Conservation (phyloP, 2,113 vertebrate species). For the Gallinago jamesoni region DNA sequence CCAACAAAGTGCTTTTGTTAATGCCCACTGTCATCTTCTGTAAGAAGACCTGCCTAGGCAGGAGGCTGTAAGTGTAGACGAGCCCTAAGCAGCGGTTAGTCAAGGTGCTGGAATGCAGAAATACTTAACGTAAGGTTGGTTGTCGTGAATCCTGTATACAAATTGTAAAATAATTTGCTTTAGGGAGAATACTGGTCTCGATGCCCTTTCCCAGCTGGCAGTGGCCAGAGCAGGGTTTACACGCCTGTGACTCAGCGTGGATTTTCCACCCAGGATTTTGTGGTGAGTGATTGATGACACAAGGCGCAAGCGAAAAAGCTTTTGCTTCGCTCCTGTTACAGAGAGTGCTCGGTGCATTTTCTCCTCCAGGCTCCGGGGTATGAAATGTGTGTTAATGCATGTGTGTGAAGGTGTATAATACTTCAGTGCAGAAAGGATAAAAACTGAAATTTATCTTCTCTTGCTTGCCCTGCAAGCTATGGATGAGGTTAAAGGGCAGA, state of each 20-base stretch:
- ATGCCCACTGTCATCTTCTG: rapidly evolving
- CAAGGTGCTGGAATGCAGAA: neutral
- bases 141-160: neutral
- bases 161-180: neutral
- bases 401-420: neutral
- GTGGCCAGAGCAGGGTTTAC: neutral
- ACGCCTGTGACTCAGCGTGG: neutral
- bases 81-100: neutral
- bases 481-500: neutral
- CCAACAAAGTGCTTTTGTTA: neutral
- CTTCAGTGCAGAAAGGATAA: neutral
- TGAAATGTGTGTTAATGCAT: neutral
- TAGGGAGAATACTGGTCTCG: neutral
- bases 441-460: neutral
- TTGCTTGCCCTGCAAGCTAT: neutral
- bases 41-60: neutral
- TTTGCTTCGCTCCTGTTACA: neutral
- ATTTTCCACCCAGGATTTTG: neutral
- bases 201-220: neutral
- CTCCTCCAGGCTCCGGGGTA: neutral
- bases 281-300: neutral
- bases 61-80: neutral
- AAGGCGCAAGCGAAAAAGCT: neutral
- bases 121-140: neutral
- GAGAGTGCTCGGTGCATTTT: neutral